Base-by-base conservation (phyloP, 2,797 vertebrate species). In the Sebastes melanostomus region DNA sequence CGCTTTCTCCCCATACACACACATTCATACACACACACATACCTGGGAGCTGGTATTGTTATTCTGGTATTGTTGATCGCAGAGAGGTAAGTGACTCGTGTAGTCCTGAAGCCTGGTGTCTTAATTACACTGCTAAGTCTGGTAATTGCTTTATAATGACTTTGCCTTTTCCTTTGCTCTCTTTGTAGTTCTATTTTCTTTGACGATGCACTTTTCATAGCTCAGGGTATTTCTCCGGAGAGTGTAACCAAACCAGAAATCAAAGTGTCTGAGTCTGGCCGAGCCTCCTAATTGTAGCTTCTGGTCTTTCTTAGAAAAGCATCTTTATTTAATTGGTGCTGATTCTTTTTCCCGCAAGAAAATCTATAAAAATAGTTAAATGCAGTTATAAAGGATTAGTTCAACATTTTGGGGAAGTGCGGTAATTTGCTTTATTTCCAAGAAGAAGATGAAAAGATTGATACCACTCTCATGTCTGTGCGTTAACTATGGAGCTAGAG, bases 111-210 rank as follows among this genome's bases (percentile, higher is more conserved):
- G 73, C 62, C 82, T 50, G 5, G 38, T 69, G 60, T 84, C 80
- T 65, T 84, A 78, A 86, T 83, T 78, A 84, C 84, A 80, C 62
- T n/a, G 16, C 69, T 66, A 62, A 65, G 55, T 58, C 75, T 78
- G 75, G 56, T 88, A 87, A 87, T 91, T 84, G 67, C 75, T 89
- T 86, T 66, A 81, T 88, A 89, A 88, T 82, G 71, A 88, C 67
- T 87, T 88, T 76, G 59, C 56, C 25, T 71, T 82, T 50, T 50
- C 56, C 30, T 72, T 70, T 66, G 32, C 62, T 62, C 66, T 67
- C 46, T 63, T 34, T 75, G 60, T 38, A 65, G 25, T 72, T 80
- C 55, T 66, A 38, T 81, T 83, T 32, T 66, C 55, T 75, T 62
- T 81, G 76, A 85, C 8, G n/a, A 67, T 34, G 29, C 36, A 65